Conservation (phyloP, 2,797 vertebrate genomes). For the Argyrosomus regius region DNA sequence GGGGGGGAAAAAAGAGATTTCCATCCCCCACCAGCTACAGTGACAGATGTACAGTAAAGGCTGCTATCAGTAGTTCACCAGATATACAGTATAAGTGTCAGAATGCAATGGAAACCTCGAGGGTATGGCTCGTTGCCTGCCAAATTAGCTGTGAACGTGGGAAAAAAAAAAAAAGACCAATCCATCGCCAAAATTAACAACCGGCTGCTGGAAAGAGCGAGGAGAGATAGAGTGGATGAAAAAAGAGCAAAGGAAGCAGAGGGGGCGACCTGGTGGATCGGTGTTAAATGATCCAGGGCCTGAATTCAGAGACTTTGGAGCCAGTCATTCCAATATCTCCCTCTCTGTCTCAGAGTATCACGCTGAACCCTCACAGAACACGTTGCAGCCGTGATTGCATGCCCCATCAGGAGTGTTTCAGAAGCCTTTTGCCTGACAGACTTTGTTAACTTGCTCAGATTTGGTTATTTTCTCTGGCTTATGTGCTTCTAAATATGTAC, state of each 20-base stretch:
- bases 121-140: constrained; percentile 20
- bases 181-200: neutral
- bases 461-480: too few species aligned
- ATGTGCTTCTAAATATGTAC: too few species aligned
- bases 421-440: too few species aligned
- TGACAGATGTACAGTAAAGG: constrained; percentile 46
- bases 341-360: neutral
- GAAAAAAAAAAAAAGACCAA: neutral
- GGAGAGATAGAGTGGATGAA: neutral
- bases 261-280: too few species aligned
- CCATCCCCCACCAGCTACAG: constrained; percentile 19
- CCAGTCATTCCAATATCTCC: neutral
- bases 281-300: neutral
- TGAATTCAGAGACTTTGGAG: neutral
- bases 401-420: too few species aligned
- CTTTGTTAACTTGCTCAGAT: too few species aligned
- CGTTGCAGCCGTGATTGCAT: too few species aligned
- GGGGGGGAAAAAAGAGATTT: neutral
- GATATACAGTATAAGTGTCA: constrained; percentile 17
- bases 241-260: neutral
- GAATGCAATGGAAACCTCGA: neutral
- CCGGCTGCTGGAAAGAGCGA: neutral
- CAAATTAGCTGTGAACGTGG: constrained; percentile 31
- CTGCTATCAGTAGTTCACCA: constrained; percentile 21
- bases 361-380: too few species aligned